Base-by-base conservation (phyloP, 2,888 invertebrate species). In the Drosophila fulvimacula region DNA sequence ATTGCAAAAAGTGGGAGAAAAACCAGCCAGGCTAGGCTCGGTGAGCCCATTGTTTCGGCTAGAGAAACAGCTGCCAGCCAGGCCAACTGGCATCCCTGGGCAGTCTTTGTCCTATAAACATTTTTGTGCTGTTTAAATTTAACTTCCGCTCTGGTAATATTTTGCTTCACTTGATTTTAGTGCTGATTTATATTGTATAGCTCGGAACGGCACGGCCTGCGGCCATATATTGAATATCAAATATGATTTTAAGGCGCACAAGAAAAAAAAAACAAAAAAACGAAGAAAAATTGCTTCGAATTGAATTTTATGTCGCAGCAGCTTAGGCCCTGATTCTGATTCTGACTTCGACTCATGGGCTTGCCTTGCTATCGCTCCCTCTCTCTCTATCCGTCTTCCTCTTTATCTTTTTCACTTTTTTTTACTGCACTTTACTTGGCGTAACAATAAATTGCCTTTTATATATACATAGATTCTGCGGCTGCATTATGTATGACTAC, bases 251-350 rank as follows among this genome's bases (percentile, higher is more conserved):
- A 64, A 67, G 75, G 64, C 56, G 39, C 48, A 41, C 34, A 19
- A 19, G 13, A 51, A 49, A 49, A 30, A 19, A 38, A 39, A 39
- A 46, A 39, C 39, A 42, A 15, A 19, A 38, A 52, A 39, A 78
- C 5, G 24, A 38, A 46, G 65, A 71, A 76, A 86, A 74, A 85
- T 78, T 69, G 32, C 61, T 39, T 78, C 70, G 76, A 86, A 88
- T 88, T 83, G 81, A 75, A 81, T 83, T 83, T 82, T 79, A 88
- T 76, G 78, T 74, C 77, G 76, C 78, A 80, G 70, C 64, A 67
- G 67, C 70, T 67, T 65, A 67, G 69, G 58, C 52, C 34, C 39
- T 44, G 63, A 34, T 57, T 36, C 55, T 44, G 34, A 39, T 48
- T 53, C 41, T 46, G 57, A 52, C 21, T 56, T 42, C 17, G 38